phyloP scores from a whole-genome alignment of 1,140 invertebrate genomes.

The Anoplophora glabripennis region DNA sequence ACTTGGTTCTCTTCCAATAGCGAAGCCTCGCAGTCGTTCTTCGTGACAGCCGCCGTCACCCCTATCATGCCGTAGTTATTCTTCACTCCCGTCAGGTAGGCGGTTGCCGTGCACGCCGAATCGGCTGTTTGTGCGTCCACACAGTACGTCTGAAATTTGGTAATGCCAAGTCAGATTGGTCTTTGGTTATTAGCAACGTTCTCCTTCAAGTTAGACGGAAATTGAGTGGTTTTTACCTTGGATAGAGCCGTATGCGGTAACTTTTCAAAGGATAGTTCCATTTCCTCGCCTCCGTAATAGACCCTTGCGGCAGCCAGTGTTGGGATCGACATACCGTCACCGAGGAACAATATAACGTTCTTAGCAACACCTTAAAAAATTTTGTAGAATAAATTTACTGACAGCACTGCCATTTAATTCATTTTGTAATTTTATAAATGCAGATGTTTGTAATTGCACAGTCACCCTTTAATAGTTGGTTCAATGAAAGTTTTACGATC shows the following conservation, averaged over 20 bases:
- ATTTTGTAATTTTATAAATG: too few relatives aligned
- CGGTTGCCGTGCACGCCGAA: slow-evolving; percentile 65
- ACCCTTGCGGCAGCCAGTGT: slow-evolving; percentile 71
- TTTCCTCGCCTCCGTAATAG: slow-evolving; percentile 69
- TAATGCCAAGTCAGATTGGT: background rate
- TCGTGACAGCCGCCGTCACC: slow-evolving; percentile 62
- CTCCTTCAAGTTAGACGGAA: too few relatives aligned
- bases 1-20: slow-evolving; percentile 58
- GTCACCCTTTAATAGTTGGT: too few relatives aligned
- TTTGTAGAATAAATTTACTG: too few relatives aligned
- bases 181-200: too few relatives aligned
- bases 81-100: slow-evolving; percentile 81
- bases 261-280: slow-evolving; percentile 68
- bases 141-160: slow-evolving; percentile 72
- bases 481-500: too few relatives aligned
- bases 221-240: slow-evolving; percentile 56
- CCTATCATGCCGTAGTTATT: slow-evolving; percentile 75
- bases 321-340: slow-evolving; percentile 77
- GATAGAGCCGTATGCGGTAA: slow-evolving; percentile 72
- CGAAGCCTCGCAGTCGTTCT: slow-evolving; percentile 57
- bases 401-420: too few relatives aligned
- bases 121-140: slow-evolving; percentile 78
- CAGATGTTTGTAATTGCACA: too few relatives aligned
- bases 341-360: slow-evolving; percentile 77
- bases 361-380: slow-evolving; percentile 52